Base-by-base conservation (phyloP, 2,888 invertebrate genomes). In the Drosophila subsilvestris region DNA sequence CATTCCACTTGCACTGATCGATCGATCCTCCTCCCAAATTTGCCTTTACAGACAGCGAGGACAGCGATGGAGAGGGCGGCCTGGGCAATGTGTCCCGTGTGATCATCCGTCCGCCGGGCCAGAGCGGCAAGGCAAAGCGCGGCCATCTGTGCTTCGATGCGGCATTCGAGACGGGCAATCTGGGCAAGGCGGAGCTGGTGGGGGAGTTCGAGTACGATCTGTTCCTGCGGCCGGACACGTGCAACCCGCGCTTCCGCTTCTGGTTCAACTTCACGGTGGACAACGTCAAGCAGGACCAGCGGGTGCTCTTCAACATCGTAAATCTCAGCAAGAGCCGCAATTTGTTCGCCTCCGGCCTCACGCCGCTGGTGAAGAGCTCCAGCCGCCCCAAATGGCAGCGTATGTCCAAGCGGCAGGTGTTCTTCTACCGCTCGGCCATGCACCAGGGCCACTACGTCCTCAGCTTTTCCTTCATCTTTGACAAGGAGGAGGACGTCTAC, bases 181-280 rank as follows among this genome's bases (percentile, higher is more conserved):
- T 99, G 57, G 99, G 98, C n/a, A 94, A 98, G 75, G 98, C 98
- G 1, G 98, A 98, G 90, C 95, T 98, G 80, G 94, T 99, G 82
- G 97, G 96, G 7, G 98, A 99, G 87, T 96, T 95, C 90, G 99
- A 99, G 91, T 99, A 99, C 92, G 99, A 99, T 93, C 93, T 99
- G 56, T 99, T 96, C 92, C 95, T 99, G 61, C 94, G 99, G 48
- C 99, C 99, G 0, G 99, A 99, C 92, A 99, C 98, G 0, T 98
- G 98, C 92, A 97, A 98, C 91, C 98, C 98, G 0, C 94, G 98
- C 49, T 95, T 96, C 75, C 93, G 99, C 54, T 96, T 99, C 81
- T 99, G 99, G 99, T 99, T 98, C 92, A 98, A 99, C 93, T 99
- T 99, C 90, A 98, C 98, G 1, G 98, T 99, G 43, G 98, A 98